phyloP scores from a whole-genome alignment of 2,888 invertebrate species.

The Artemia sp. region DNA sequence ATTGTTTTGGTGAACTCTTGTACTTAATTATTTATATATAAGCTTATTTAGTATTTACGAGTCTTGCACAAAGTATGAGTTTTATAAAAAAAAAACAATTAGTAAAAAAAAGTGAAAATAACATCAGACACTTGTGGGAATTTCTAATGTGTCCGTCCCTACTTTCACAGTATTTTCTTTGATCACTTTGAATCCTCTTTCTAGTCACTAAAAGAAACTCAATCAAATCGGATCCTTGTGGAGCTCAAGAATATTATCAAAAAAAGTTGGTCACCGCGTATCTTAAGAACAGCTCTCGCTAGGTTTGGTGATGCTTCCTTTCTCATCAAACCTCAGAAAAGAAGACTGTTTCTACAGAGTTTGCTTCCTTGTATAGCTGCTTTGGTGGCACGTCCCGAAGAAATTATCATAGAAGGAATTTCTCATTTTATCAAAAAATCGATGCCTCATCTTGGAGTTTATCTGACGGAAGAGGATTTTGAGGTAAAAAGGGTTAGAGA shows the following conservation, averaged over 20 bases:
- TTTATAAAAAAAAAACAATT: too few relatives aligned
- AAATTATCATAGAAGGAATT: background rate
- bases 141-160: too few relatives aligned
- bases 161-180: too few relatives aligned
- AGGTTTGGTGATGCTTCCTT: background rate
- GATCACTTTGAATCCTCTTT: background rate
- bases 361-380: background rate
- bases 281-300: background rate
- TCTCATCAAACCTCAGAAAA: slow-evolving; percentile 4
- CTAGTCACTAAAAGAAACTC: slow-evolving; percentile 3
- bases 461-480: background rate
- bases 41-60: too few relatives aligned
- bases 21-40: too few relatives aligned
- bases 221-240: slow-evolving; percentile 1
- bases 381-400: background rate
- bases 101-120: too few relatives aligned
- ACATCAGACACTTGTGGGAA: too few relatives aligned
- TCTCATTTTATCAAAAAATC: background rate
- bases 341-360: background rate
- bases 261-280: background rate
- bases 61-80: too few relatives aligned
- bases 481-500: background rate
- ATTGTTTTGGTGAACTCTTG: too few relatives aligned
- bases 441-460: background rate
- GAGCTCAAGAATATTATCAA: slow-evolving; percentile 7